Evolutionary conservation across 2,113 vertebrate species (phyloP), one percentile per base, ranked within the genome.

Genomic region (Pseudorasbora parva): DNA sequence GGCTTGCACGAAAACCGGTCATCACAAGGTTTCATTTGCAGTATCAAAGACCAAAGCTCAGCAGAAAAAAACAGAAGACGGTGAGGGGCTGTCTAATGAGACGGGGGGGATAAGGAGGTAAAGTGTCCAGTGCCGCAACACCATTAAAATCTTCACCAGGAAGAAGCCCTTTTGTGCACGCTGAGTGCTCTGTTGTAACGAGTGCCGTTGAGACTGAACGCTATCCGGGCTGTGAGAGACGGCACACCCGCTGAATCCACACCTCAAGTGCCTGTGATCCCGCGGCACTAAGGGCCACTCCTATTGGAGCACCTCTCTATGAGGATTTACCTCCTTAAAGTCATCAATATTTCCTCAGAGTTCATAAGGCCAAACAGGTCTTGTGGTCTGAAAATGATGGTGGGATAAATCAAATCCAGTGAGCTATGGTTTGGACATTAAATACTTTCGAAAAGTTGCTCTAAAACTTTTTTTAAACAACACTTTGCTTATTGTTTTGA

Each of bases 141-240:
- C 88, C 91, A 91, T 90, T 91, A 90, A 89, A 88, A 90, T 86
- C 88, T 86, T 8, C 87, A 89, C 82, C 78, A 77, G 84, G 85
- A 90, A 74, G 88, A 92, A 79, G 57, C 76, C 73, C 88, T 91
- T 90, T 92, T 91, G 87, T 91, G 87, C 82, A 85, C 80, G 86
- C 82, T 83, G 88, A 93, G 91, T 89, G 91, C 60, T 90, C 89
- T 79, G 89, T 90, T 90, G 89, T 92, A 91, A 91, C 87, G 88
- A 91, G 90, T 87, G 88, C 86, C 62, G 56, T 84, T 21, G 86
- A 90, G 86, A 91, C 83, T 66, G 85, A 88, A 89, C 86, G 88
- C 87, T 88, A 84, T 90, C 88, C 78, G 41, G 79, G 79, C 87
- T 87, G 86, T 89, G 89, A 90, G 85, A 86, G 84, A 80, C 23